Evolutionary conservation across 2,113 vertebrate species (phyloP).

Genomic region (Sorex fumeus): DNA sequence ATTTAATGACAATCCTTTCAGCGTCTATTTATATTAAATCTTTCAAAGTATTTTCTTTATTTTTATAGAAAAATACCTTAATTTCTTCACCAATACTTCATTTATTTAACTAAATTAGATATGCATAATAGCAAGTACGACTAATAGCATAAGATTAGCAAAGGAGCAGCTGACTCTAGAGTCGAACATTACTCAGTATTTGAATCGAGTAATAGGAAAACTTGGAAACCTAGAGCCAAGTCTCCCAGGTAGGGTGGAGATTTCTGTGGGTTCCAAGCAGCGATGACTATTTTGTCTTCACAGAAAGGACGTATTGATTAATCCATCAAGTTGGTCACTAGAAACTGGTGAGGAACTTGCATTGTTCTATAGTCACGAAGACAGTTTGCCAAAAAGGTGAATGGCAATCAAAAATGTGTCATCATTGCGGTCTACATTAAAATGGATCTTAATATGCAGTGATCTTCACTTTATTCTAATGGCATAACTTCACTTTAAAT

Average conservation of each 20-base stretch:
- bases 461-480: neutral
- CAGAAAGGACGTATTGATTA: neutral
- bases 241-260: neutral
- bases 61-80: neutral
- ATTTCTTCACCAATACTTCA: constrained; percentile 1
- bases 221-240: neutral
- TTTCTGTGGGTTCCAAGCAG: neutral
- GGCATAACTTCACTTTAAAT: neutral
- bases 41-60: neutral
- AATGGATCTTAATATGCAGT: neutral
- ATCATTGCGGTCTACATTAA: neutral
- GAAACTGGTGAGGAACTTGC: neutral
- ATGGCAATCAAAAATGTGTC: neutral
- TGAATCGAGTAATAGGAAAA: no score
- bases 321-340: neutral
- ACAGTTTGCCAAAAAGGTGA: neutral
- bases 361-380: neutral
- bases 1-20: neutral
- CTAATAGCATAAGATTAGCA: neutral
- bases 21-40: neutral
- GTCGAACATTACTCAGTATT: neutral
- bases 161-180: neutral
- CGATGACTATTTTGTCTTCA: neutral
- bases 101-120: neutral
- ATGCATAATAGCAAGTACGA: neutral